A percentile compares a stretch with the other conserved stretches of the same genome.
Conservation (phyloP, 2,113 vertebrate genomes). For the Zosterops borbonicus region DNA sequence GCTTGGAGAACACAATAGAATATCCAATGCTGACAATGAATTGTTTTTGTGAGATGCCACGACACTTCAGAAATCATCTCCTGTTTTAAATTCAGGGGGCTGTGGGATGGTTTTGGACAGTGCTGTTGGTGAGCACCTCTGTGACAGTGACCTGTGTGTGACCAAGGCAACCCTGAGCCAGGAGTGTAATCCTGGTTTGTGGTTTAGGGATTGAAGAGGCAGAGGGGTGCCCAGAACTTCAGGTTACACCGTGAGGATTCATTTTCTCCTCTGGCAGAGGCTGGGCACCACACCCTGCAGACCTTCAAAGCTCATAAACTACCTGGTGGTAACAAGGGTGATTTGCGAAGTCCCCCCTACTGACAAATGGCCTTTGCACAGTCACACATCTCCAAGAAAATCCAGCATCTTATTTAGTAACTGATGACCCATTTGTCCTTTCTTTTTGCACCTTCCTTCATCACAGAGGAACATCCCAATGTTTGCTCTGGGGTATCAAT, state of each 20-base stretch:
- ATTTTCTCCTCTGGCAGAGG: background rate
- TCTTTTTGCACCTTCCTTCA: background rate
- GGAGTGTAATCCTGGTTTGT: background rate
- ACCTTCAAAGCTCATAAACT: background rate
- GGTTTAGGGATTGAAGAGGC: background rate
- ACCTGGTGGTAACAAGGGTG: background rate
- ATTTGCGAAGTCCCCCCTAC: background rate
- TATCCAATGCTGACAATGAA: background rate
- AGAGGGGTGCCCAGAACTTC: background rate
- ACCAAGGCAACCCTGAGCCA: background rate
- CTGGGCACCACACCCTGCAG: background rate
- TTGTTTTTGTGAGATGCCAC: background rate
- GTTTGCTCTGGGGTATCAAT: background rate
- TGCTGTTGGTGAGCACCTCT: background rate
- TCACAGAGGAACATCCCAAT: background rate
- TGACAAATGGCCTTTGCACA: background rate
- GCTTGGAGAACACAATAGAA: background rate
- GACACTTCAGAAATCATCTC: background rate
- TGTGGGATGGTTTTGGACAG: background rate
- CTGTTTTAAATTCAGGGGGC: background rate
- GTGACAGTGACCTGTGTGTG: background rate
- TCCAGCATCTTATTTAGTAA: background rate
- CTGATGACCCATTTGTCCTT: background rate
- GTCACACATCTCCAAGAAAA: background rate
- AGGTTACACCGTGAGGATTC: background rate